Evolutionary conservation across 2,888 invertebrate species (phyloP).

Genomic region (Glyphotaelius pellucidus): DNA sequence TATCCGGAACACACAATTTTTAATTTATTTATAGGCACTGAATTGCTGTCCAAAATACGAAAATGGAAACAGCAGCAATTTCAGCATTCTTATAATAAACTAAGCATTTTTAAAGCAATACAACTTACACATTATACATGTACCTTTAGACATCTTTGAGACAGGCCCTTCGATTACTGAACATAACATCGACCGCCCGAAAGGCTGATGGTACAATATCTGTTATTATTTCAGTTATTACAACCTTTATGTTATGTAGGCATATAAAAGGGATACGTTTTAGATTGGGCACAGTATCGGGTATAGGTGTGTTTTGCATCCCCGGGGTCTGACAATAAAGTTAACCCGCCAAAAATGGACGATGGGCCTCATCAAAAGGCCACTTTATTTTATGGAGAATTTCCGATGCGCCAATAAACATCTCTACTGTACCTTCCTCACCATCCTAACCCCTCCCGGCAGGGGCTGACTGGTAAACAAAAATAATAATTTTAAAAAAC

Average conservation of each 20-base stretch:
- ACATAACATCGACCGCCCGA: background rate
- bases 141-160: background rate
- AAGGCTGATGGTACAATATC: background rate
- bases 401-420: conserved; percentile 41
- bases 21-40: background rate
- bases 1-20: background rate
- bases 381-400: conserved; percentile 37
- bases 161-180: background rate
- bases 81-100: background rate
- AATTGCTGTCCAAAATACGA: background rate
- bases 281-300: background rate
- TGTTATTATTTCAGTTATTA: background rate
- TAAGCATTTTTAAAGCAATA: background rate
- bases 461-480: background rate
- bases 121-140: background rate
- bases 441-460: background rate
- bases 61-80: background rate
- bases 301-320: background rate
- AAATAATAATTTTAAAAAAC: no score
- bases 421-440: background rate
- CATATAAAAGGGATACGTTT: conserved; percentile 6
- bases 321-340: conserved; percentile 29
- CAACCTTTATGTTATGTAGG: background rate
- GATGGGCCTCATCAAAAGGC: conserved; percentile 36
- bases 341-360: conserved; percentile 28